Evolutionary conservation across 2,113 vertebrate species (phyloP).

Genomic region (Nannospalax galili): DNA sequence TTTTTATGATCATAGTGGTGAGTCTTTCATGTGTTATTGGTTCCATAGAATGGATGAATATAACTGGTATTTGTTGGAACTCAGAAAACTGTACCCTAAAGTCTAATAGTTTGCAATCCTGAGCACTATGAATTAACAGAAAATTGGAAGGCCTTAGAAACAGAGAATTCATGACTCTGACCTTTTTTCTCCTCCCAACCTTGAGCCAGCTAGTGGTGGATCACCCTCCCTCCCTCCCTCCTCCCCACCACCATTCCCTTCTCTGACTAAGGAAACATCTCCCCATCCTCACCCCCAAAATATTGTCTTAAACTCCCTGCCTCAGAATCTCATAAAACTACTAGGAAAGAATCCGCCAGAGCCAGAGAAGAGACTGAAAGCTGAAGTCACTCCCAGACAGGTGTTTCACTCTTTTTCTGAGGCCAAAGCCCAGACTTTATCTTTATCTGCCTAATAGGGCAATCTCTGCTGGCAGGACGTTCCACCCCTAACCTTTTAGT

Average conservation of each 20-base stretch:
- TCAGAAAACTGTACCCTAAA: background rate
- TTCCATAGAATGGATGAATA: conserved; percentile 37
- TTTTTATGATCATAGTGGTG: conserved; percentile 23
- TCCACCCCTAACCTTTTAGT: too few species aligned
- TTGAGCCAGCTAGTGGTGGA: background rate
- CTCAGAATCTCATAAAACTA: background rate
- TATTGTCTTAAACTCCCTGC: background rate
- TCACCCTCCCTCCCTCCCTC: background rate
- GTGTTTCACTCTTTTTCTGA: too few species aligned
- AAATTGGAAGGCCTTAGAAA: background rate
- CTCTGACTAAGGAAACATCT: background rate
- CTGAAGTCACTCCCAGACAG: background rate
- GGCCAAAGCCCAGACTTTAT: too few species aligned
- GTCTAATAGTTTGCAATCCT: background rate
- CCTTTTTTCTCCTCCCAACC: background rate
- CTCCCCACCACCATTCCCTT: background rate
- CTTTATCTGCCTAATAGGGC: background rate
- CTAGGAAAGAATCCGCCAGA: background rate
- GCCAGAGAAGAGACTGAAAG: background rate
- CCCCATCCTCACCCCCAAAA: background rate
- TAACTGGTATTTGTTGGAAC: background rate
- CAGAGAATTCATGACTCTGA: background rate
- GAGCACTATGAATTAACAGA: background rate
- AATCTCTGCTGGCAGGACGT: background rate
- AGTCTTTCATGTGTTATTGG: conserved; percentile 27